Evolutionary conservation across 2,113 vertebrate genomes (phyloP).

Genomic region (Silurus meridionalis): DNA sequence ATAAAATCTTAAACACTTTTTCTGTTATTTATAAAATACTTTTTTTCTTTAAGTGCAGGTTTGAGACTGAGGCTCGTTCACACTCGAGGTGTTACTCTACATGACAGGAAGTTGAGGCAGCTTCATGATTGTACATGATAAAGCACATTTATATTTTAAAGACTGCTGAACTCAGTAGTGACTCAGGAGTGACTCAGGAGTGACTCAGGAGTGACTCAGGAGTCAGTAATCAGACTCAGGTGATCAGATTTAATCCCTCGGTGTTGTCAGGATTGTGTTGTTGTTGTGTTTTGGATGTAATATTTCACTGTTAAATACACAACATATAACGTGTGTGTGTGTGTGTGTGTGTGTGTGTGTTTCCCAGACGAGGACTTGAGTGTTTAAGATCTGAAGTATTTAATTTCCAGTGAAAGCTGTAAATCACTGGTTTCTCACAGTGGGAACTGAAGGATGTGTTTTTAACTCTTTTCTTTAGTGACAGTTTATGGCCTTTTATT

Average conservation of each 20-base stretch:
- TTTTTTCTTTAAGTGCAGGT: not conserved
- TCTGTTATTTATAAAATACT: no score
- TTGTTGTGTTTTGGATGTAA: no score
- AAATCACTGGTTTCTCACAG: not conserved
- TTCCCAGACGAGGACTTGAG: not conserved
- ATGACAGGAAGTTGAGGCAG: not conserved
- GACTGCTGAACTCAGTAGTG: not conserved
- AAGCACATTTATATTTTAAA: not conserved
- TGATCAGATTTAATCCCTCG: no score
- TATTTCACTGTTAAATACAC: not conserved
- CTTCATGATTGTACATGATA: not conserved
- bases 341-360: not conserved
- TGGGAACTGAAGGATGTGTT: not conserved
- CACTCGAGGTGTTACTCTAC: not conserved
- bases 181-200: not conserved
- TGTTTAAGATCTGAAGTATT: not conserved
- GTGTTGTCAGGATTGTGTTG: not conserved
- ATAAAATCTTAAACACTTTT: no score
- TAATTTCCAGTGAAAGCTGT: not conserved
- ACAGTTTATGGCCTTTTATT: no score
- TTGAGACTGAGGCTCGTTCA: not conserved
- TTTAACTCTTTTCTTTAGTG: not conserved
- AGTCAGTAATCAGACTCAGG: no score
- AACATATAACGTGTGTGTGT: not conserved
- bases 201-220: not conserved